Evolutionary conservation across 2,113 vertebrate species (phyloP), one percentile per base, ranked within the genome.

Genomic region (Acanthochromis polyacanthus): DNA sequence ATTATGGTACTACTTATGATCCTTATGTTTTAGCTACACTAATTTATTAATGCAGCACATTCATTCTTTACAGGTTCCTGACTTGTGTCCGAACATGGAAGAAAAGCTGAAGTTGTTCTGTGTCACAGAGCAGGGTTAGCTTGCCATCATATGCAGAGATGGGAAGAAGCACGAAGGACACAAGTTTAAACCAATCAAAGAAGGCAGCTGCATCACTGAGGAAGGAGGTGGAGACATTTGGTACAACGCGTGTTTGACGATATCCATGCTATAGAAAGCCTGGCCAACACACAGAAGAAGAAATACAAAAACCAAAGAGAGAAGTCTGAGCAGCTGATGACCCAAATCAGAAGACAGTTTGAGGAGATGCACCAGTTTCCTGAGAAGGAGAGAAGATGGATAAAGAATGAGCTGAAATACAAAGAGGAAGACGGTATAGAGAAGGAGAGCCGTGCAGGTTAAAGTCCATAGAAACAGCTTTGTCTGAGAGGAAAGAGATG

Each of bases 61-160:
- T 28, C 1, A 4, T 57, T 57, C 51, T 52, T 50, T 11, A 40
- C 56, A 88, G 76, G 58, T 25, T 17, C n/a, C 23, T 10, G 60
- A 60, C 11, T 14, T 88, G 51, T 93, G 92, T 53, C 63, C 1
- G 88, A 92, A 19, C 91, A 93, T 10, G n/a, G 83, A 92, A 0
- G 90, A 93, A 67, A 92, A 83, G 64, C 72, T 92, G 43, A 92
- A 91, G 46, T 72, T 93, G 5, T 91, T 87, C 84, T 93, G 90
- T 12, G 45, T 89, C 62, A 92, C 84, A 1, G 93, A 93, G 50
- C 86, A 86, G 67, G 82, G 72, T 67, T 92, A 36, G 38, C 87
- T n/a, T 93, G 93, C n/a, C 38, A 55, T 92, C 20, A 77, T 89
- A 68, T 93, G 91, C 64, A 50, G 91, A n/a, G 88, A 92, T 14